phyloP scores from a whole-genome alignment of 2,113 vertebrate species.

The Vombatus ursinus region DNA sequence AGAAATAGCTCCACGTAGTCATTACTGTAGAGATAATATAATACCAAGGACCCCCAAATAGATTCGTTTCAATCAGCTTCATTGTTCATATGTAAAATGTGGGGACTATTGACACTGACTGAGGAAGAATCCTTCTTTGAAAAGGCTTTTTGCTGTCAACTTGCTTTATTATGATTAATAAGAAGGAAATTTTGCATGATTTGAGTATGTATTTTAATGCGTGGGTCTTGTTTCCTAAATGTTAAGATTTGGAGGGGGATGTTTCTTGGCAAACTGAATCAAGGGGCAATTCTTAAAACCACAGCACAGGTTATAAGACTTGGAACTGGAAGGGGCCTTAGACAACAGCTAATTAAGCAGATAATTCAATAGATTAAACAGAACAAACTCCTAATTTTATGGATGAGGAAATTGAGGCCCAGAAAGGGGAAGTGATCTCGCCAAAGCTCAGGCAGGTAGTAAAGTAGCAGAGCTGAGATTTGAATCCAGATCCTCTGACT shows the following conservation, averaged over 20 bases:
- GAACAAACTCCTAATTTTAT: background rate
- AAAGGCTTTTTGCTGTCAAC: background rate
- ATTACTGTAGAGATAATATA: constrained; percentile 8
- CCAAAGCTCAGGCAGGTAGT: background rate
- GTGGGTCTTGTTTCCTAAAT: constrained; percentile 33
- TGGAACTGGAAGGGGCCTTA: background rate
- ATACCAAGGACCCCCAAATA: background rate
- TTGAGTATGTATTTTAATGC: constrained; percentile 12
- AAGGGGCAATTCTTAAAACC: background rate
- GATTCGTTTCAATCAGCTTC: background rate
- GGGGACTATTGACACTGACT: background rate
- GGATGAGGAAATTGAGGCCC: background rate
- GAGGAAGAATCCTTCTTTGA: background rate
- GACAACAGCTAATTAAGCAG: background rate
- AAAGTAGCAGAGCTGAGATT: background rate
- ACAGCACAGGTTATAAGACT: background rate
- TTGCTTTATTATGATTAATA: constrained; percentile 1
- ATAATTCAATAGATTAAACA: background rate
- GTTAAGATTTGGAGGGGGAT: background rate
- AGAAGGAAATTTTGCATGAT: constrained; percentile 1
- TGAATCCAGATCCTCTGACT: background rate
- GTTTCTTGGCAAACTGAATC: background rate
- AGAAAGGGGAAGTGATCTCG: background rate
- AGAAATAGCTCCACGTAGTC: background rate
- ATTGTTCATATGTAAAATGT: background rate